Evolutionary conservation across 2,888 invertebrate species (phyloP).

Genomic region (Shargacucullia verbasci): DNA sequence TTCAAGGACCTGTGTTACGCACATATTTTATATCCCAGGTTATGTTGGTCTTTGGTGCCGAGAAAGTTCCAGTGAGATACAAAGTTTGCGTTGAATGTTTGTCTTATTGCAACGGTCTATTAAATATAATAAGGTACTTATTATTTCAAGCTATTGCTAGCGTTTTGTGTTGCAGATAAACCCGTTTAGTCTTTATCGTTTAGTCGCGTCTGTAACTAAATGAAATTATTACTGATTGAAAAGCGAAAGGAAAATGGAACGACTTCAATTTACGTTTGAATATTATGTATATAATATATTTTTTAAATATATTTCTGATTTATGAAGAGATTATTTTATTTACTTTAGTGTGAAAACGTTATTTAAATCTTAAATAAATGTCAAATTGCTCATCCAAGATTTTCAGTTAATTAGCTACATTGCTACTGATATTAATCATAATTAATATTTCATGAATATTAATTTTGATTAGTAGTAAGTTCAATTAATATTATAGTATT

Average conservation of each 20-base stretch:
- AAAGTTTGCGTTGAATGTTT: not conserved
- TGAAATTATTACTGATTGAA: constrained; percentile 24
- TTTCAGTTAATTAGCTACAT: too few species aligned
- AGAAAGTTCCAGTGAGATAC: not conserved
- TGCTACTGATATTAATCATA: too few species aligned
- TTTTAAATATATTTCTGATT: too few species aligned
- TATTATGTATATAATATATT: too few species aligned
- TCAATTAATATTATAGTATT: not conserved
- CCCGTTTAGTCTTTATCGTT: not conserved
- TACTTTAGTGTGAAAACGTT: too few species aligned
- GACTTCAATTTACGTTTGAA: constrained; percentile 7
- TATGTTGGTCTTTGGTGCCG: not conserved
- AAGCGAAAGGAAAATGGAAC: constrained; percentile 24
- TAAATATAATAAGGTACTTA: not conserved
- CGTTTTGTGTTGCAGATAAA: not conserved
- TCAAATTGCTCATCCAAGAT: too few species aligned
- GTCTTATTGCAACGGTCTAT: not conserved
- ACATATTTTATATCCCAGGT: constrained; percentile 21
- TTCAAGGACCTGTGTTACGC: constrained; percentile 52
- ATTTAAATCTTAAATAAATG: too few species aligned
- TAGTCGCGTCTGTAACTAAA: constrained; percentile 3
- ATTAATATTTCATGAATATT: too few species aligned
- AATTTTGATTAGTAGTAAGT: too few species aligned
- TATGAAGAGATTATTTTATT: too few species aligned
- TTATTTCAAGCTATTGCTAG: too few species aligned